Conservation (phyloP, 2,113 vertebrate species). For the Mesitornis unicolor region DNA sequence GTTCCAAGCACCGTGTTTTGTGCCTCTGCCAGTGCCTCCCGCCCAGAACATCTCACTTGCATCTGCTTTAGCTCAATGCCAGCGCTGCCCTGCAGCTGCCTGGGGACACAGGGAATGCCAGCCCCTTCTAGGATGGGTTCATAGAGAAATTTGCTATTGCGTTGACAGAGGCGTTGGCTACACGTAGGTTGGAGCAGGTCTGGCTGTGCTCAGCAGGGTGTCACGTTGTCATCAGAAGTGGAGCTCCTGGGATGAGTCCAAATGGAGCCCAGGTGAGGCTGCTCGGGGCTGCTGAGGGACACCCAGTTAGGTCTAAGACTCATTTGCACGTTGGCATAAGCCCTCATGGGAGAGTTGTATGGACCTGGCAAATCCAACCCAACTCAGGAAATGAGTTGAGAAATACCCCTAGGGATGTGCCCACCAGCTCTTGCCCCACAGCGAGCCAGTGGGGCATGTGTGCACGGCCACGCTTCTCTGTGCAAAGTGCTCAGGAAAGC, state of each 20-base stretch:
- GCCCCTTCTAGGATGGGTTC: rapidly evolving
- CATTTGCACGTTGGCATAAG: rapidly evolving
- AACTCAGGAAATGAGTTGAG: not conserved
- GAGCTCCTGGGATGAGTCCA: rapidly evolving
- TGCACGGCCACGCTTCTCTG: rapidly evolving
- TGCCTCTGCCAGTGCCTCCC: not conserved
- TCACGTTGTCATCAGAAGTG: not conserved
- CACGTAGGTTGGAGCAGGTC: not conserved
- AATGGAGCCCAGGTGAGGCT: not conserved
- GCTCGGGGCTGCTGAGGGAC: not conserved
- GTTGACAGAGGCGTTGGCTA: not conserved
- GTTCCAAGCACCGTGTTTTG: not conserved
- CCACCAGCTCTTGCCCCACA: no score
- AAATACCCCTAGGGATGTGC: no score
- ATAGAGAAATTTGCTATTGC: rapidly evolving
- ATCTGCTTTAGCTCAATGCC: constrained; percentile 13
- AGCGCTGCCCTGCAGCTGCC: not conserved
- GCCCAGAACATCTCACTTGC: not conserved
- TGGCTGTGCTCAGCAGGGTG: not conserved
- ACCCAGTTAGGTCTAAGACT: no score
- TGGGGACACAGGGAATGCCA: not conserved
- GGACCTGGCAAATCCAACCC: not conserved
- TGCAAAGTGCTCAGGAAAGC: not conserved
- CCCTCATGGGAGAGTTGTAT: rapidly evolving
- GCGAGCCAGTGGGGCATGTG: no score